Evolutionary conservation across 2,797 vertebrate species (phyloP).

Genomic region (Melanotaenia maccullochi): DNA sequence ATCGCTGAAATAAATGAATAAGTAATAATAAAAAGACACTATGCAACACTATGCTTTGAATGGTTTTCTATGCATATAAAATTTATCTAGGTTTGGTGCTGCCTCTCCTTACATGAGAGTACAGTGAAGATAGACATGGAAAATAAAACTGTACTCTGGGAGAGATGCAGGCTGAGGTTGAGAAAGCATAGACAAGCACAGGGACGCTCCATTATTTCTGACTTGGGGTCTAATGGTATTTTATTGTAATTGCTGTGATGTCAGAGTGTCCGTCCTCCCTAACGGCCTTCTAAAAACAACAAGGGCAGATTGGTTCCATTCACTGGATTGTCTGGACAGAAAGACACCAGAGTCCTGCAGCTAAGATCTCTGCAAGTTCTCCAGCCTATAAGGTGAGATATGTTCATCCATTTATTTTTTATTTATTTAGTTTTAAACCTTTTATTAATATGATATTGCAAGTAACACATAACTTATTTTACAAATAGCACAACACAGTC

Average conservation of each 20-base stretch:
- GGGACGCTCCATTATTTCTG: conserved; percentile 77
- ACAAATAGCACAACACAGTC: not conserved
- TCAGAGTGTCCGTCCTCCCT: conserved; percentile 77
- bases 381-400: conserved; percentile 58
- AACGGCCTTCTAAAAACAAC: conserved; percentile 77
- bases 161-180: conserved; percentile 68
- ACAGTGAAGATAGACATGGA: not conserved
- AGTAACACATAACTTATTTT: not conserved
- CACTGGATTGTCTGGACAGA: conserved; percentile 44
- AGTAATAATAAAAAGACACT: too few relatives aligned
- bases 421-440: not conserved
- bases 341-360: conserved; percentile 50
- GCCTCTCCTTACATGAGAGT: conserved; percentile 36
- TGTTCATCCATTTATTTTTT: not conserved
- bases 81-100: not conserved
- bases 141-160: conserved; percentile 13
- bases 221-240: conserved; percentile 77
- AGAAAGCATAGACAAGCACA: conserved; percentile 75
- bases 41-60: not conserved
- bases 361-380: conserved; percentile 39
- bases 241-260: conserved; percentile 83
- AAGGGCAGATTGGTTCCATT: conserved; percentile 73
- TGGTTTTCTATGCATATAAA: not conserved
- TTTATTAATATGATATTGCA: not conserved
- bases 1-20: not conserved